Percentiles rank a stretch among this genome's conserved stretches.
These are phyloP conservation scores for Epicampocera succincta DNA, from an alignment of 2,888 invertebrate species.

Conservation along the genomic window DNA sequence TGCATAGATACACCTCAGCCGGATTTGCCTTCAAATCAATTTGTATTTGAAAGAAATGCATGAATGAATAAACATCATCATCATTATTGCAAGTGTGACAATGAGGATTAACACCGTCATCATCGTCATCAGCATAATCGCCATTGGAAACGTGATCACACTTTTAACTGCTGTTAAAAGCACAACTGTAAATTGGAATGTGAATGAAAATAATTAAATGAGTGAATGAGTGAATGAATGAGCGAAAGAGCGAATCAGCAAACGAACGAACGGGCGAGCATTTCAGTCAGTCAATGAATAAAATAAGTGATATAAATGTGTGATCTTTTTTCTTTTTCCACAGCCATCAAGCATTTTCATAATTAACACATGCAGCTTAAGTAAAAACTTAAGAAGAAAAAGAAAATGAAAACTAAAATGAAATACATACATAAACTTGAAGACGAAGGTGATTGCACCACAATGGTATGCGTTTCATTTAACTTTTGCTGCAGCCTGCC, in stretches of 20 bases:
- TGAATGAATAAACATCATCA: constrained; percentile 54
- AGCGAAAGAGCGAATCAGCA: neutral
- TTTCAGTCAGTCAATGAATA: constrained; percentile 13
- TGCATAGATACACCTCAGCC: too few species aligned
- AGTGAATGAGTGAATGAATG: constrained; percentile 3
- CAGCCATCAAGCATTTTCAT: constrained; percentile 21
- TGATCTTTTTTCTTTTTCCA: constrained; percentile 34
- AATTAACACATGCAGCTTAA: constrained; percentile 61
- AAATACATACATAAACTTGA: constrained; percentile 25
- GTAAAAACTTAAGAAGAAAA: neutral
- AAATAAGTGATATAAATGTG: constrained; percentile 42
- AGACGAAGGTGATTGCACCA: constrained; percentile 60
- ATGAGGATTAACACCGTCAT: constrained; percentile 24
- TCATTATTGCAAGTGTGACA: constrained; percentile 19
- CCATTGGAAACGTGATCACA: constrained; percentile 51
- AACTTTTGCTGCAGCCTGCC: constrained; percentile 9
- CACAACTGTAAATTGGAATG: constrained; percentile 45
- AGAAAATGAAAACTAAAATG: neutral
- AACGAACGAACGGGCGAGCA: neutral
- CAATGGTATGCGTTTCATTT: constrained; percentile 61
- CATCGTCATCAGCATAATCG: constrained; percentile 30
- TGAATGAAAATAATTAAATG: constrained; percentile 33
- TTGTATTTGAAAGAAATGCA: constrained; percentile 23
- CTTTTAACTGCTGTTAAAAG: constrained; percentile 45
- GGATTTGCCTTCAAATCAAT: neutral